A percentile compares a stretch with the other conserved stretches of the same genome.
Conservation (phyloP, 2,888 invertebrate species). For the Sinopyrophorus schimmeli region DNA sequence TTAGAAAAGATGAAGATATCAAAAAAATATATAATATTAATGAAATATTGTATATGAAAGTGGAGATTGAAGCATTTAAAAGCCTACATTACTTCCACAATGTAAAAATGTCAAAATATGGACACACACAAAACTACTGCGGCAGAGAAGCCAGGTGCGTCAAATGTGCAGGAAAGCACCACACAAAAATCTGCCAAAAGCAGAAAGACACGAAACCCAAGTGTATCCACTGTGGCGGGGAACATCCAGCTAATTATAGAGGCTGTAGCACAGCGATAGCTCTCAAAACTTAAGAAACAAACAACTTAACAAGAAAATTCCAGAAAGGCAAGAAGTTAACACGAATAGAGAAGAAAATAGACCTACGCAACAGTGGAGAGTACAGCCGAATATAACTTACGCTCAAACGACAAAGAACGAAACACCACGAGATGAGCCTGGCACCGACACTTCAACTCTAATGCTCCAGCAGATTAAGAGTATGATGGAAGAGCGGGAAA, state of each 20-base stretch:
- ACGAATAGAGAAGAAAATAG: background rate
- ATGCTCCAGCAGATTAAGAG: too few relatives aligned
- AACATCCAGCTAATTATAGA: conserved; percentile 14
- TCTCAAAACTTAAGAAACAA: conserved; percentile 14
- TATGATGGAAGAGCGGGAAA: conserved; percentile 3
- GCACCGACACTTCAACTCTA: too few relatives aligned
- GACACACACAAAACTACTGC: conserved; percentile 22
- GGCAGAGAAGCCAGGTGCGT: conserved; percentile 17
- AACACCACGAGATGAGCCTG: background rate
- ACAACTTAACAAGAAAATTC: conserved; percentile 6
- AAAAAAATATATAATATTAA: conserved; percentile 22
- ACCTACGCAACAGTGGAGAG: conserved; percentile 1
- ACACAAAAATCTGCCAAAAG: conserved; percentile 9
- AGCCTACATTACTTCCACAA: conserved; percentile 10
- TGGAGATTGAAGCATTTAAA: conserved; percentile 18
- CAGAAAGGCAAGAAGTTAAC: conserved; percentile 7
- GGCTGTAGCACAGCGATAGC: conserved; percentile 16
- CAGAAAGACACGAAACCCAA: conserved; percentile 7
- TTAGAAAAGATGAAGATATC: conserved; percentile 15
- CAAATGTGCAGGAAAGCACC: conserved; percentile 14
- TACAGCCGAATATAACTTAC: conserved; percentile 6
- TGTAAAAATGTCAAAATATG: conserved; percentile 22
- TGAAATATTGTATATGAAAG: conserved; percentile 13
- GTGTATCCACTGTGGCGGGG: conserved; percentile 7
- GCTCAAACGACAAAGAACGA: conserved; percentile 5